Conservation (phyloP, 2,113 vertebrate genomes). For the Colistium nudipinnis region DNA sequence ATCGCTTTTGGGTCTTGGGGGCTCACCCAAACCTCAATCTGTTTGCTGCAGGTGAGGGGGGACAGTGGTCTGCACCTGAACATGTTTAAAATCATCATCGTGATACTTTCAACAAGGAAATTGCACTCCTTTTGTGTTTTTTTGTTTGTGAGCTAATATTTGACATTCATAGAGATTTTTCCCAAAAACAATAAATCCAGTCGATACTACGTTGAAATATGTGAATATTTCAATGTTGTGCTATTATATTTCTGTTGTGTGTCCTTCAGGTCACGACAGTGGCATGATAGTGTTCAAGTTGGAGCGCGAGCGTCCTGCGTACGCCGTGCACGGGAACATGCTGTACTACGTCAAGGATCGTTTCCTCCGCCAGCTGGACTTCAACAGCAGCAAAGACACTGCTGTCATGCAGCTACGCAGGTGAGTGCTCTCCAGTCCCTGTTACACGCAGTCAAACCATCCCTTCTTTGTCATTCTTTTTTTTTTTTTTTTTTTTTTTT, state of each 20-base stretch:
- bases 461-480: background rate
- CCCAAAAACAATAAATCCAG: too few relatives aligned
- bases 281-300: constrained; percentile 98
- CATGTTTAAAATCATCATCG: background rate
- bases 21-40: constrained; percentile 98
- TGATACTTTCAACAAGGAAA: background rate
- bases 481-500: background rate
- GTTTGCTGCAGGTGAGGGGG: constrained; percentile 90
- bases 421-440: constrained; percentile 58
- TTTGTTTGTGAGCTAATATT: background rate
- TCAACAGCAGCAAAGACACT: constrained; percentile 95
- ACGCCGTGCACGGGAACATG: constrained; percentile 91
- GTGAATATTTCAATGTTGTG: background rate
- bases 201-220: too few relatives aligned
- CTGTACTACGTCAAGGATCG: constrained; percentile 96
- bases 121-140: background rate
- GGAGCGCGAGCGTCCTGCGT: constrained; percentile 93
- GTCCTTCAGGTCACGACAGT: constrained; percentile 88
- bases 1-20: constrained; percentile 97
- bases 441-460: too few relatives aligned
- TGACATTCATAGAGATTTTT: too few relatives aligned
- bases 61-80: background rate
- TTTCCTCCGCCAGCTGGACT: constrained; percentile 94
- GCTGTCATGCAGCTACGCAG: constrained; percentile 97
- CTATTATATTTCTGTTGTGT: background rate